Percentiles rank a stretch among this genome's conserved stretches.
These are phyloP conservation scores for Diaprepes abbreviatus DNA, from an alignment of 2,888 invertebrate species.

Conservation along the genomic window DNA sequence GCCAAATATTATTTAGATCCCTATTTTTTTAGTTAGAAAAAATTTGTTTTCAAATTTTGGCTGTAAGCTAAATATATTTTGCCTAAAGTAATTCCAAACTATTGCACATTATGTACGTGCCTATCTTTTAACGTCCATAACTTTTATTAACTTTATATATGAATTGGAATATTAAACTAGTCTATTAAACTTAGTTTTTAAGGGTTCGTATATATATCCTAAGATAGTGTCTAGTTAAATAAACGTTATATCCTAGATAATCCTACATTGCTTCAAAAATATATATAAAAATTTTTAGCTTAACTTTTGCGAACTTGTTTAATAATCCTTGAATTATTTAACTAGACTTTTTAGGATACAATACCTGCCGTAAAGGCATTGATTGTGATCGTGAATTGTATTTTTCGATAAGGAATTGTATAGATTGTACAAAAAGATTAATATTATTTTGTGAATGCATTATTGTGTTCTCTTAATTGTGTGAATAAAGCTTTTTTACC, in stretches of 20 bases:
- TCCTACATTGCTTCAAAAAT: too few species aligned
- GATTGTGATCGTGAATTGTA: constrained; percentile 64
- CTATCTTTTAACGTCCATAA: constrained; percentile 42
- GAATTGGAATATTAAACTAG: constrained; percentile 41
- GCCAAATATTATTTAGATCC: too few species aligned
- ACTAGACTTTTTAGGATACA: constrained; percentile 34
- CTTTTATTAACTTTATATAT: constrained; percentile 34
- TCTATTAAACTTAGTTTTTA: constrained; percentile 39
- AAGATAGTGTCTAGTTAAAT: constrained; percentile 6
- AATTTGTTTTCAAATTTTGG: too few species aligned
- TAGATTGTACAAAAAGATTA: constrained; percentile 62
- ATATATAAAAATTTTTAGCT: too few species aligned
- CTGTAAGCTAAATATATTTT: too few species aligned
- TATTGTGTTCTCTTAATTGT: constrained; percentile 59
- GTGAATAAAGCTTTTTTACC: constrained; percentile 64
- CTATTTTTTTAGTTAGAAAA: too few species aligned
- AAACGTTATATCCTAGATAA: too few species aligned
- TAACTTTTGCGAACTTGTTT: constrained; percentile 37
- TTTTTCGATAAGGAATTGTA: constrained; percentile 65
- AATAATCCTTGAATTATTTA: constrained; percentile 46
- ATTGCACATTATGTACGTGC: constrained; percentile 28
- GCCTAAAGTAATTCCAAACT: constrained; percentile 11
- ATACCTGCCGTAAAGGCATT: constrained; percentile 51
- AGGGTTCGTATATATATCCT: constrained; percentile 29
- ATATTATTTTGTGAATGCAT: constrained; percentile 67